Base-by-base conservation (phyloP, 2,888 invertebrate genomes). In the Phengaris arion region DNA sequence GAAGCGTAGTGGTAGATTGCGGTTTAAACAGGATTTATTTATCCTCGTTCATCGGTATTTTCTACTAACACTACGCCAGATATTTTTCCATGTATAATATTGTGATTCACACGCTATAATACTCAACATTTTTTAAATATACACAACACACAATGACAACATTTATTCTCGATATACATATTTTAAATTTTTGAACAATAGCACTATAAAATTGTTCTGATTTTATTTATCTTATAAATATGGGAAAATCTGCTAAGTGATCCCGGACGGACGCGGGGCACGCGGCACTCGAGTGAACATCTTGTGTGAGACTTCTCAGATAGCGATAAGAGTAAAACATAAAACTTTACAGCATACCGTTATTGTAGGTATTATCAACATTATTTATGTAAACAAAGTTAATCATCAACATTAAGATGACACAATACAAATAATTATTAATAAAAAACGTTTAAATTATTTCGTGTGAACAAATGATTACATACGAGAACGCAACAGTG, bases 1-100 rank as follows among this genome's bases (percentile, higher is more conserved):
- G 83, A 87, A 87, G 85, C 85, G 83, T 86, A 85, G 85, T 84
- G 81, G 85, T 86, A 83, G 82, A 83, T 89, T 88, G 90, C 87
- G 88, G 92, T 92, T 93, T 74, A 81, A 93, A 93, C 93, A 90
- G 92, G 93, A 92, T 93, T 85, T 89, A 92, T 93, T 87, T 85
- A 90, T 87, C 93, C 87, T 91, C 86, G 85, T 83, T 77, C 76
- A 79, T 82, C 81, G 82, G 80, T 48, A 77, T 74, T 35, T 45
- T 64, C 54, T 68, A 46, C 74, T 6, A 35, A 46, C 57, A 77
- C 68, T 75, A 74, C 75, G 77, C 68, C 46, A 75, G 74, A 77
- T 74, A 76, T 52, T 77, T 70, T 74, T 72, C 59, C 46, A 64
- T 55, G 52, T 57, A 74, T 35, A 54, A 8, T 46, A 22, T 52